A percentile compares a stretch with the other conserved stretches of the same genome.
Conservation (phyloP, 2,797 vertebrate genomes). For the Avahi laniger region DNA sequence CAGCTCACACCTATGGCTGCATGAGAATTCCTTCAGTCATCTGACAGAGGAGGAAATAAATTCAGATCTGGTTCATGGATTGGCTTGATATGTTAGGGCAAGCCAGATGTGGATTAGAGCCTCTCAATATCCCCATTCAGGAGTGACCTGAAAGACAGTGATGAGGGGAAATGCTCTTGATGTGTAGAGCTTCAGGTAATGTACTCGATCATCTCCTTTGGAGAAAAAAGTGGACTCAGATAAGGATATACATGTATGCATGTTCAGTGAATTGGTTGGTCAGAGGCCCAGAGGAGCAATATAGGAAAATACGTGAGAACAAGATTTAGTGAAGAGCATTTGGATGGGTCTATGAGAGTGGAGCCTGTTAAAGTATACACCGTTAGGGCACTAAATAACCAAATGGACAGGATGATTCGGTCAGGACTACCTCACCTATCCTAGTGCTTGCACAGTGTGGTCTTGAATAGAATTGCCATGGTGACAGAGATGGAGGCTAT, state of each 20-base stretch:
- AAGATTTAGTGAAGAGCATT: not conserved
- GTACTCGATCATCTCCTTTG: not conserved
- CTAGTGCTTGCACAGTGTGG: not conserved
- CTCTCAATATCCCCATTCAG: not conserved
- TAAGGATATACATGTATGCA: not conserved
- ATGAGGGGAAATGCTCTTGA: not conserved
- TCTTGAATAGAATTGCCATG: not conserved
- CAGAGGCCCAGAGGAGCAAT: not conserved
- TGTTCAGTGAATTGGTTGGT: not conserved
- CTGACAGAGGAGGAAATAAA: not conserved
- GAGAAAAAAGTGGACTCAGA: not conserved
- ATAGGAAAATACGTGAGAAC: not conserved
- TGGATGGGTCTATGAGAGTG: not conserved
- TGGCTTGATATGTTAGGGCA: not conserved
- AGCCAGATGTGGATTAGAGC: not conserved
- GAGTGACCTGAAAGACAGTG: not conserved
- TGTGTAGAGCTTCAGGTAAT: not conserved
- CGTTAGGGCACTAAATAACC: not conserved
- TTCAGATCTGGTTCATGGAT: not conserved
- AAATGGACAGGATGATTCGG: not conserved
- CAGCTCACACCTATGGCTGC: not conserved
- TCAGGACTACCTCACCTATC: not conserved
- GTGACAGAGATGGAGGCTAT: not conserved
- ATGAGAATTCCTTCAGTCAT: not conserved
- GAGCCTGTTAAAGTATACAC: not conserved